A percentile compares a stretch with the other conserved stretches of the same genome.
Evolutionary conservation across 2,888 invertebrate species (phyloP).

Genomic region (Pterobdella sp.): DNA sequence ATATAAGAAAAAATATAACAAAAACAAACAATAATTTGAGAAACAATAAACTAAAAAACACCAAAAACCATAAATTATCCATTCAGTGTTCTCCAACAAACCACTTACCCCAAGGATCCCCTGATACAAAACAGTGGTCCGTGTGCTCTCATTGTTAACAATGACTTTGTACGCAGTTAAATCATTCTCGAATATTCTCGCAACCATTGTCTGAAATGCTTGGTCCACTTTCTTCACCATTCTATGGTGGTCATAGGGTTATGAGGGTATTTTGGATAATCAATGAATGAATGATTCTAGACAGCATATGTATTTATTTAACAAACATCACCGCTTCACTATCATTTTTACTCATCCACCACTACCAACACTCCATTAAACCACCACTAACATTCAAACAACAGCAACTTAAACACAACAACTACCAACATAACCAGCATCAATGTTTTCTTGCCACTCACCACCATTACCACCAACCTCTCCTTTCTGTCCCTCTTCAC

Average conservation of each 20-base stretch:
- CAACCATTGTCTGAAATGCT: slow-evolving; percentile 85
- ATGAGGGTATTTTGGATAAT: neutral
- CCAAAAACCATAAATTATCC: too few relatives aligned
- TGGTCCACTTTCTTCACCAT: slow-evolving; percentile 78
- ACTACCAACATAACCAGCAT: neutral
- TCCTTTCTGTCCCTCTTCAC: neutral
- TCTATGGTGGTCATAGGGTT: neutral
- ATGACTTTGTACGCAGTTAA: slow-evolving; percentile 72
- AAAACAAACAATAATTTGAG: too few relatives aligned
- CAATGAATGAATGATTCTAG: neutral
- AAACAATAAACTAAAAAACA: too few relatives aligned
- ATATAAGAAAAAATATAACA: too few relatives aligned
- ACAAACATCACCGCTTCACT: neutral
- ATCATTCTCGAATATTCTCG: slow-evolving; percentile 71
- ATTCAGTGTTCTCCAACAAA: too few relatives aligned
- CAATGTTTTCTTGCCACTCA: neutral
- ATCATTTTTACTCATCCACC: neutral
- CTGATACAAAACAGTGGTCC: slow-evolving; percentile 63
- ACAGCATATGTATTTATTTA: neutral
- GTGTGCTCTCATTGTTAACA: slow-evolving; percentile 59
- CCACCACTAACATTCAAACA: neutral
- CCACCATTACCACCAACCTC: neutral
- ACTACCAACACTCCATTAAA: neutral
- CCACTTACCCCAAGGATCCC: slow-evolving; percentile 59
- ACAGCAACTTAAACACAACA: neutral